A percentile compares a stretch with the other conserved stretches of the same genome.
These are phyloP conservation scores for Cyphomyrus discorhynchus DNA, from an alignment of 2,113 vertebrate genomes.

Conservation along the genomic window DNA sequence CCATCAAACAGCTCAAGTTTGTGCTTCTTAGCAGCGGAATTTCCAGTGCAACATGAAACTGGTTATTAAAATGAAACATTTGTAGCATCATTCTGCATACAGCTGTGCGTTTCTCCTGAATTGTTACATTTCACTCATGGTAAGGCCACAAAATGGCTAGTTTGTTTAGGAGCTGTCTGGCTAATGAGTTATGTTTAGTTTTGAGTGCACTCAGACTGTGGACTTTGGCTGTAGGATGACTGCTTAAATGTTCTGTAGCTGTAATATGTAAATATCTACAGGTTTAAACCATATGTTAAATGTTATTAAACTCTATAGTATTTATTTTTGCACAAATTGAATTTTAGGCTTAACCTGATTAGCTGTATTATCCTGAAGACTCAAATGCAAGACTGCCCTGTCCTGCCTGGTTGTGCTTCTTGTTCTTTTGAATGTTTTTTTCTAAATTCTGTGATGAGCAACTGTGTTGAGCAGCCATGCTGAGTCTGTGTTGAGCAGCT, in stretches of 20 bases:
- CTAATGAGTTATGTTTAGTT: slow-evolving; percentile 6
- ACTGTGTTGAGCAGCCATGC: not conserved
- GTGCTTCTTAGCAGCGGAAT: not conserved
- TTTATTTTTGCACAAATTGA: slow-evolving; percentile 5
- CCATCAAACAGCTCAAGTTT: not conserved
- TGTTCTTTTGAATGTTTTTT: not conserved
- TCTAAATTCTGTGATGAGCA: not conserved
- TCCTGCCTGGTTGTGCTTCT: not conserved
- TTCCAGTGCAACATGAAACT: not conserved
- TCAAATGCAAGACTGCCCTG: not conserved
- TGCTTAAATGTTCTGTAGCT: not conserved
- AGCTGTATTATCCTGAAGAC: not conserved
- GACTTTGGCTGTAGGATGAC: not conserved
- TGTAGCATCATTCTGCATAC: not conserved
- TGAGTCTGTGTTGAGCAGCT: not conserved
- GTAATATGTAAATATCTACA: not conserved
- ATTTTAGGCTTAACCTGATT: slow-evolving; percentile 4
- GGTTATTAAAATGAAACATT: not conserved
- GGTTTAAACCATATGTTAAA: not conserved
- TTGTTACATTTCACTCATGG: not conserved
- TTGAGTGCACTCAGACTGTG: not conserved
- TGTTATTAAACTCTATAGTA: not conserved
- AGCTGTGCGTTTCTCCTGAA: not conserved
- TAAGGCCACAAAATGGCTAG: not conserved
- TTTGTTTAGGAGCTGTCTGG: not conserved